Conservation (phyloP, 2,888 invertebrate species). For the Flabesymbios commensalis region DNA sequence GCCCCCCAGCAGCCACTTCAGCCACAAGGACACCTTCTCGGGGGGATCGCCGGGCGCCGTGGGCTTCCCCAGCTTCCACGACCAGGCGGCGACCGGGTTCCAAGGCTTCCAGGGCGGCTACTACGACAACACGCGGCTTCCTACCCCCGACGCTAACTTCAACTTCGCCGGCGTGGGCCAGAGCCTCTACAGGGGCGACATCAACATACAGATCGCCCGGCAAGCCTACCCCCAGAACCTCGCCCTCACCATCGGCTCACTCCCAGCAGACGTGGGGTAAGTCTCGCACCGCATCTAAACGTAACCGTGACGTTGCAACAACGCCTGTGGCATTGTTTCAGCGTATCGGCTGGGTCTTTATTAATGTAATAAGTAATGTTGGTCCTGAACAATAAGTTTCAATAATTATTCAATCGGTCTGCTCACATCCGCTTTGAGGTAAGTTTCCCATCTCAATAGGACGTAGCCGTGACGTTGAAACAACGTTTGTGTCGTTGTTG, state of each 20-base stretch:
- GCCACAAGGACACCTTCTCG: conserved; percentile 3
- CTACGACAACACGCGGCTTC: conserved; percentile 5
- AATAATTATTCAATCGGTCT: too few relatives aligned
- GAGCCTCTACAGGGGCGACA: conserved; percentile 4
- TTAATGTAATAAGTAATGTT: too few relatives aligned
- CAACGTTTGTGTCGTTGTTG: too few relatives aligned
- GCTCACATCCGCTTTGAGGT: too few relatives aligned
- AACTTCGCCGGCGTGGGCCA: not conserved
- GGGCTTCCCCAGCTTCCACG: conserved; percentile 8
- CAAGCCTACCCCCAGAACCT: conserved; percentile 1
- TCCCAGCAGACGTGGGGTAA: too few relatives aligned
- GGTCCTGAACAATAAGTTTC: too few relatives aligned
- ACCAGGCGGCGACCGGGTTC: not conserved
- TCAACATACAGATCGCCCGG: conserved; percentile 13
- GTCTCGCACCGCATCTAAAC: too few relatives aligned
- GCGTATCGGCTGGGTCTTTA: too few relatives aligned
- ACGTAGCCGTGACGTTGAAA: too few relatives aligned
- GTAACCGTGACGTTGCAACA: too few relatives aligned
- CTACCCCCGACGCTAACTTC: conserved; percentile 1
- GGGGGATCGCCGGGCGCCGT: not conserved
- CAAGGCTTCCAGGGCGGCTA: conserved; percentile 12
- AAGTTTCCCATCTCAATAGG: too few relatives aligned
- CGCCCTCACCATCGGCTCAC: not conserved
- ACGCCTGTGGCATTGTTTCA: too few relatives aligned
- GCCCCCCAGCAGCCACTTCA: not conserved